phyloP scores from a whole-genome alignment of 2,113 vertebrate genomes.

The Clarias batrachus region DNA sequence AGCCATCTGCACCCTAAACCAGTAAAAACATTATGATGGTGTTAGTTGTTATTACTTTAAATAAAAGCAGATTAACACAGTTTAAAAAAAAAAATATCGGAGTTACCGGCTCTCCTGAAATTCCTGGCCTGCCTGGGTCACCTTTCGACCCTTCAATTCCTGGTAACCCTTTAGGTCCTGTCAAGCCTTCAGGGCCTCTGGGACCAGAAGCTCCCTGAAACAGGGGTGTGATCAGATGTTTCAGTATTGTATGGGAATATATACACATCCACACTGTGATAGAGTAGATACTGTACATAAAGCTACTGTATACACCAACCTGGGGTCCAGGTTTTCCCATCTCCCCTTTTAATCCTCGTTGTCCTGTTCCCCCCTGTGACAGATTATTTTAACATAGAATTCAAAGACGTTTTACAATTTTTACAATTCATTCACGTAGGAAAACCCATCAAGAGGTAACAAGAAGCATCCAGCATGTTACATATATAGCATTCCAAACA shows the following conservation, averaged over 20 bases:
- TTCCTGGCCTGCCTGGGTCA: constrained; percentile 65
- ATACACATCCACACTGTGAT: not conserved
- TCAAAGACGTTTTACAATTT: not conserved
- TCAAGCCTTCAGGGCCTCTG: constrained; percentile 59
- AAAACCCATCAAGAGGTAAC: not conserved
- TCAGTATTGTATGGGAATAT: not conserved
- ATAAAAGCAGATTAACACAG: not conserved
- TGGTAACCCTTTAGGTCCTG: constrained; percentile 66
- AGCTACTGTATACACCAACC: constrained; percentile 61
- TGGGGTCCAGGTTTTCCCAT: constrained; percentile 61
- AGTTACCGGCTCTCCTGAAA: constrained; percentile 67
- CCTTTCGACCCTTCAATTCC: constrained; percentile 69
- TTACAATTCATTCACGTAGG: not conserved
- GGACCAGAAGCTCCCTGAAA: constrained; percentile 63
- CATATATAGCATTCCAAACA: not conserved
- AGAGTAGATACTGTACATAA: not conserved
- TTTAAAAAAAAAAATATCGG: not conserved
- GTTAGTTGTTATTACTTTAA: not conserved
- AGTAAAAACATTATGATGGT: not conserved
- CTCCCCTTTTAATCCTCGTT: constrained; percentile 70
- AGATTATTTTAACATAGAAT: not conserved
- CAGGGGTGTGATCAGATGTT: not conserved
- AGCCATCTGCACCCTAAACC: constrained; percentile 68
- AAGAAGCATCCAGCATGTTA: not conserved
- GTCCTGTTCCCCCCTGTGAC: constrained; percentile 70